Conservation (phyloP, 2,888 invertebrate species). For the Drosophila silvestris region DNA sequence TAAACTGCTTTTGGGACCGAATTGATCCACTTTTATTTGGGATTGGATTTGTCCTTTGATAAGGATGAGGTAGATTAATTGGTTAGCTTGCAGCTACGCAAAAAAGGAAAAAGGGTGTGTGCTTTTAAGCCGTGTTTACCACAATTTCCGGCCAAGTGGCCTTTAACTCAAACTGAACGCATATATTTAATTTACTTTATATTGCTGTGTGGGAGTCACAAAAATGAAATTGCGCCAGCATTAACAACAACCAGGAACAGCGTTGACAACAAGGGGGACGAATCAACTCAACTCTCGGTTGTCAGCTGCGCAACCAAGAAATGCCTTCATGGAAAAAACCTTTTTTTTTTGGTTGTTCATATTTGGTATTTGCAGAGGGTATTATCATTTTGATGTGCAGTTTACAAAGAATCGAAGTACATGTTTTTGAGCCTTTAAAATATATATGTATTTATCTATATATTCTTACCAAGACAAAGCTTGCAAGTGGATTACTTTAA, state of each 20-base stretch:
- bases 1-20: constrained; percentile 11
- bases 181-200: constrained; percentile 40
- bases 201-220: constrained; percentile 36
- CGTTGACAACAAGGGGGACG: neutral
- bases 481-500: neutral
- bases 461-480: neutral
- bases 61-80: constrained; percentile 67
- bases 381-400: neutral
- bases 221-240: constrained; percentile 53
- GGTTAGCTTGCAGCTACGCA: constrained; percentile 35
- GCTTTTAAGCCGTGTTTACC: constrained; percentile 41
- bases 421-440: neutral
- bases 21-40: constrained; percentile 7
- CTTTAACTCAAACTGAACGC: constrained; percentile 15
- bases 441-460: neutral
- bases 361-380: neutral
- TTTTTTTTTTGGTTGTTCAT: neutral
- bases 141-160: constrained; percentile 48
- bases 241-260: neutral
- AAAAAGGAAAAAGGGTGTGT: constrained; percentile 40
- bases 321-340: neutral
- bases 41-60: constrained; percentile 29
- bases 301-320: neutral
- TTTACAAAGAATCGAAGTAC: neutral
- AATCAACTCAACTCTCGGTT: neutral